A percentile compares a stretch with the other conserved stretches of the same genome.
Evolutionary conservation across 2,797 vertebrate species (phyloP).

Genomic region (Nannoperca australis): DNA sequence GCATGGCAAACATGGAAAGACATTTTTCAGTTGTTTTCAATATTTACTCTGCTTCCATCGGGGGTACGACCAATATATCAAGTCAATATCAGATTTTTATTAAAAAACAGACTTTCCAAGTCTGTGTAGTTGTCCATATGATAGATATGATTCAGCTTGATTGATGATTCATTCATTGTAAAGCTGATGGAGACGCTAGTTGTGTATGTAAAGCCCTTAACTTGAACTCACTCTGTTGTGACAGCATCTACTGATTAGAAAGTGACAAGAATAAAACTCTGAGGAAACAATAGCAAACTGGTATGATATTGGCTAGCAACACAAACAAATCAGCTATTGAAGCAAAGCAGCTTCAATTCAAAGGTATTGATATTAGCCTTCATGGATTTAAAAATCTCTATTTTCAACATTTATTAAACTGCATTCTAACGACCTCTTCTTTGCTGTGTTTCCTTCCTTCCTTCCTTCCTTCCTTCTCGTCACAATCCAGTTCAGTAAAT

Average conservation of each 20-base stretch:
- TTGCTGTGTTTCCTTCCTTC: conserved; percentile 12
- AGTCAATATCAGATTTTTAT: conserved; percentile 59
- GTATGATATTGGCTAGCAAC: background rate
- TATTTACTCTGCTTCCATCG: conserved; percentile 35
- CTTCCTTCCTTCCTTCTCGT: conserved; percentile 39
- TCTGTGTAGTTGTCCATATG: conserved; percentile 31
- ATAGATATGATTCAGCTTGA: conserved; percentile 34
- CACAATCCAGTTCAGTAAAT: conserved; percentile 66
- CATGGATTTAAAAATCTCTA: conserved; percentile 1
- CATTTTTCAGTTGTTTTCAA: conserved; percentile 36
- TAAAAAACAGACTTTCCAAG: conserved; percentile 34
- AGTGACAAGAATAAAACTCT: conserved; percentile 11
- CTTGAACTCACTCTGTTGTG: conserved; percentile 7
- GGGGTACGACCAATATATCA: conserved; percentile 45
- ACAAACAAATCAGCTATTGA: background rate
- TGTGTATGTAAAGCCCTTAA: conserved; percentile 25
- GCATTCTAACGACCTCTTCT: conserved; percentile 23
- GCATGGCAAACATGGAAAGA: conserved; percentile 6
- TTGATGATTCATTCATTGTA: conserved; percentile 23
- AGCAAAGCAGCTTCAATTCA: conserved; percentile 3
- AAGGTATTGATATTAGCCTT: conserved; percentile 10
- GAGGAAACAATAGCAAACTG: conserved; percentile 6
- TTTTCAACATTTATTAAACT: conserved; percentile 52
- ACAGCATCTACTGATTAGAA: conserved; percentile 9
- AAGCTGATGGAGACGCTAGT: conserved; percentile 5